phyloP scores from a whole-genome alignment of 2,888 invertebrate genomes.

The Phrixothrix hirtus region DNA sequence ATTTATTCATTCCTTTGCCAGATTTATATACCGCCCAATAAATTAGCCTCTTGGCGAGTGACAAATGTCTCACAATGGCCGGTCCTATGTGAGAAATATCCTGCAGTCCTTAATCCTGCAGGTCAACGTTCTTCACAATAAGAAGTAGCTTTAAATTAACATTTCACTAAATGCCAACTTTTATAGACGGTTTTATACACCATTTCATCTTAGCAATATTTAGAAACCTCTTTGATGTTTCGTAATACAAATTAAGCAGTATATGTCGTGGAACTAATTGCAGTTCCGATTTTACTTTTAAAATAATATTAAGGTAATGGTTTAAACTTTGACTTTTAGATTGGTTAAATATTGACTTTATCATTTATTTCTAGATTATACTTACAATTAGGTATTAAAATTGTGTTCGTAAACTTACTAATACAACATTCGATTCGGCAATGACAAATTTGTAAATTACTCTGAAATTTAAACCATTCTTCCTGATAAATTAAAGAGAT shows the following conservation, averaged over 20 bases:
- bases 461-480: no score
- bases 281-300: not conserved
- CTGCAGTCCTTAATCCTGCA: conserved; percentile 9
- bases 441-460: no score
- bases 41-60: conserved; percentile 15
- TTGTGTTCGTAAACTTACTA: no score
- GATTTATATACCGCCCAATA: no score
- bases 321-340: not conserved
- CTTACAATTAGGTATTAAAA: no score
- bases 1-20: no score
- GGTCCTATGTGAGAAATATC: conserved; percentile 12
- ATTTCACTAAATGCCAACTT: conserved; percentile 17
- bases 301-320: not conserved
- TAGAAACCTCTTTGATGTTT: not conserved
- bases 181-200: conserved; percentile 15
- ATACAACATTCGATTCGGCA: no score
- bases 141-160: conserved; percentile 20
- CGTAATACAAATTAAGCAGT: not conserved
- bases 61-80: conserved; percentile 15
- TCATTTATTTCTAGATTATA: no score
- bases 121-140: conserved; percentile 16
- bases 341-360: no score
- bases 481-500: no score
- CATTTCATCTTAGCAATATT: conserved; percentile 14
- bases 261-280: not conserved